These are phyloP conservation scores for Parnassius orleans DNA, from an alignment of 2,888 invertebrate species.

Conservation along the genomic window DNA sequence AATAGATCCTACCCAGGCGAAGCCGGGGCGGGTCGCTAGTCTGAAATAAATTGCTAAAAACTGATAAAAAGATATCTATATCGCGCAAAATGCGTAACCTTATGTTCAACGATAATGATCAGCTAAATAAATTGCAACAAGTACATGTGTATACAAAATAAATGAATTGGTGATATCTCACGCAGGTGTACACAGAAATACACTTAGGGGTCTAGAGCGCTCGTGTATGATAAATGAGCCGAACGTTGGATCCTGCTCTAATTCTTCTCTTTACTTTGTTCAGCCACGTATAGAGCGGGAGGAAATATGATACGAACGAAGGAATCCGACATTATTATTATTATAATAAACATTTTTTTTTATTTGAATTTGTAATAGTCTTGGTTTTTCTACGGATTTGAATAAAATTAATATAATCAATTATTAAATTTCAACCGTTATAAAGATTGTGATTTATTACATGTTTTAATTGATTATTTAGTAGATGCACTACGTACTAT, in stretches of 20 bases:
- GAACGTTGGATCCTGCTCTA: constrained; percentile 46
- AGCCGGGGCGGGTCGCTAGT: too few species aligned
- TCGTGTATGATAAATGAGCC: constrained; percentile 72
- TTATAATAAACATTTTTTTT: constrained; percentile 31
- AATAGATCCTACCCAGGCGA: too few species aligned
- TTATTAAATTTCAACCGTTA: too few species aligned
- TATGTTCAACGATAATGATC: not conserved
- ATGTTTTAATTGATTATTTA: too few species aligned
- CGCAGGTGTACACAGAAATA: constrained; percentile 65
- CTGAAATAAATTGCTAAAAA: too few species aligned
- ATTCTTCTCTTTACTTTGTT: constrained; percentile 56
- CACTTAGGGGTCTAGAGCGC: constrained; percentile 61
- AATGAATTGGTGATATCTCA: constrained; percentile 43
- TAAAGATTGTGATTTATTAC: too few species aligned
- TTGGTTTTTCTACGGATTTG: too few species aligned
- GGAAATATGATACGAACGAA: constrained; percentile 67
- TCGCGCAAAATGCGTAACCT: too few species aligned
- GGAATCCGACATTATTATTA: constrained; percentile 55
- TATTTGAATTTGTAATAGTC: too few species aligned
- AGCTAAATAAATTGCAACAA: constrained; percentile 25
- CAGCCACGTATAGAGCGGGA: constrained; percentile 34
- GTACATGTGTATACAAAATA: constrained; percentile 63
- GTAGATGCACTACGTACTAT: too few species aligned
- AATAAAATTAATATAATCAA: not conserved
- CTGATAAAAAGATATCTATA: too few species aligned